Conservation (phyloP, 2,797 vertebrate species). For the Scolopax bukidnonensis region DNA sequence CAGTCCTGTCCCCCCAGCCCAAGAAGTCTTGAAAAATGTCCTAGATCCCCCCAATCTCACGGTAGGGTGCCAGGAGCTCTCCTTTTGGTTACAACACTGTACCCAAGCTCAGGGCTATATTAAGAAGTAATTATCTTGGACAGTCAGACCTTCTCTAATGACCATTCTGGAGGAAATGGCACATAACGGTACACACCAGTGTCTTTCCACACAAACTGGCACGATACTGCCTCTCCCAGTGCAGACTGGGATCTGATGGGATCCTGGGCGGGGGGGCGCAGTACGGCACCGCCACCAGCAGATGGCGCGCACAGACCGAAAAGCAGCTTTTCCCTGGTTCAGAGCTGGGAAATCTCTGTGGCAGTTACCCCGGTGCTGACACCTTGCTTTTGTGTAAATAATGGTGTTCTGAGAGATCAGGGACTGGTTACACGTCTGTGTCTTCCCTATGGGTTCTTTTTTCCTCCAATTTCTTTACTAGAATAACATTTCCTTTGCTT, state of each 20-base stretch:
- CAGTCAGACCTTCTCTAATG: neutral
- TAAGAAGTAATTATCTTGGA: neutral
- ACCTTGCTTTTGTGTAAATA: neutral
- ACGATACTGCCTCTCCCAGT: neutral
- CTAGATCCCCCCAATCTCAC: neutral
- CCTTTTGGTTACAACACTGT: neutral
- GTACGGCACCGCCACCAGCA: neutral
- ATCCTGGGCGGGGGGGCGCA: neutral
- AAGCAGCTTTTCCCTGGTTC: fast-evolving
- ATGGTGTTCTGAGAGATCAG: fast-evolving
- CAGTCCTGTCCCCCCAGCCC: neutral
- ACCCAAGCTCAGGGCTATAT: neutral
- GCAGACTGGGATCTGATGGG: neutral
- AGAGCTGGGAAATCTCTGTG: fast-evolving
- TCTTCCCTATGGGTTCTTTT: neutral
- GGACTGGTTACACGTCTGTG: fast-evolving
- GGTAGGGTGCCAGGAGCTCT: neutral
- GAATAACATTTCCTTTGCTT: neutral
- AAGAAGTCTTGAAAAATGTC: neutral
- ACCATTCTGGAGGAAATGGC: neutral
- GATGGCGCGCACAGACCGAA: neutral
- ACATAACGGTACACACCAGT: neutral
- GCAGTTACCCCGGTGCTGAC: fast-evolving
- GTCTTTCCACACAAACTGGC: neutral
- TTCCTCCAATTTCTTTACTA: neutral